Conservation (phyloP, 2,113 vertebrate species). For the Ictalurus furcatus region DNA sequence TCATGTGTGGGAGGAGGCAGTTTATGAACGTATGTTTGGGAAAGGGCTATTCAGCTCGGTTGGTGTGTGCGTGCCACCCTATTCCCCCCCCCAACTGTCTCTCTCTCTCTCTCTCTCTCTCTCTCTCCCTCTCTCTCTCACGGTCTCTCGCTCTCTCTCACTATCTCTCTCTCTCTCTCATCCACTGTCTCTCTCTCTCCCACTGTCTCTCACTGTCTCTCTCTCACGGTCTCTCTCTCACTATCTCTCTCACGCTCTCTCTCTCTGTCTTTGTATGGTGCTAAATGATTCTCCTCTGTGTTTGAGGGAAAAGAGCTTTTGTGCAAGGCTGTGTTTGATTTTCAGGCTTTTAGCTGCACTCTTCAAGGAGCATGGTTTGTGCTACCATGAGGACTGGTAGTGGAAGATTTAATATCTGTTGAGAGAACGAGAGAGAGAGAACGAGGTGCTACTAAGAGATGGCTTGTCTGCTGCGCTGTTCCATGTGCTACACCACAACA, state of each 20-base stretch:
- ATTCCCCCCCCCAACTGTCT: too few species aligned
- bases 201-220: neutral
- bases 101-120: too few species aligned
- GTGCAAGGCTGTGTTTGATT: slow-evolving; percentile 40
- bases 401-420: slow-evolving; percentile 50
- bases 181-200: neutral
- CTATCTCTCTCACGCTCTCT: neutral
- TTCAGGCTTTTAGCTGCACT: slow-evolving; percentile 19
- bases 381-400: slow-evolving; percentile 45
- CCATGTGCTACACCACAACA: slow-evolving; percentile 42
- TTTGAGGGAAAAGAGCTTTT: slow-evolving; percentile 44
- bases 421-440: neutral
- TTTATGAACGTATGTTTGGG: slow-evolving; percentile 8
- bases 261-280: neutral
- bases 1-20: slow-evolving; percentile 1
- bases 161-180: too few species aligned
- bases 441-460: neutral
- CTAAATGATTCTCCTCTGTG: slow-evolving; percentile 42
- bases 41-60: neutral
- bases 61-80: neutral
- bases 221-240: neutral
- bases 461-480: slow-evolving; percentile 6
- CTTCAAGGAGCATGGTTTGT: slow-evolving; percentile 48
- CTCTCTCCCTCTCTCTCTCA: too few species aligned
- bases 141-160: too few species aligned